These are phyloP conservation scores for Synergus japonicus DNA, from an alignment of 2,888 invertebrate species.

Conservation along the genomic window DNA sequence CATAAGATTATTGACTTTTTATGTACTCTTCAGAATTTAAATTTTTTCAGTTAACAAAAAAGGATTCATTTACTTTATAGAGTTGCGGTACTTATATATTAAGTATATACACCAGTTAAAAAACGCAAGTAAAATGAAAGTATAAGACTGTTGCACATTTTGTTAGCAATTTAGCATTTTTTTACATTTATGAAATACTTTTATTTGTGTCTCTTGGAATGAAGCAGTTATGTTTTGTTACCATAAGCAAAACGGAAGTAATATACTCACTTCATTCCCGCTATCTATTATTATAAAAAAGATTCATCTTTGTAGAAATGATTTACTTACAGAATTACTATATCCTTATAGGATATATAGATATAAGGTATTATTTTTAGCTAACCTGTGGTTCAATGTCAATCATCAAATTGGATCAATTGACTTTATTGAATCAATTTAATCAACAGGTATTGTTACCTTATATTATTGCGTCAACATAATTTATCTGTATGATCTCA, in stretches of 20 bases:
- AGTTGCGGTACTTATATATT: not conserved
- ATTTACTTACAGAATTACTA: too few relatives aligned
- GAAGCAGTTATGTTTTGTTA: not conserved
- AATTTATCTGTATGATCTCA: not conserved
- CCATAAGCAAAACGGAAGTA: not conserved
- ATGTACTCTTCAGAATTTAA: not conserved
- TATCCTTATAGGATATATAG: too few relatives aligned
- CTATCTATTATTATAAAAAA: too few relatives aligned
- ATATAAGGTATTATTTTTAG: not conserved
- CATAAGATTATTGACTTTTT: slow-evolving; percentile 21
- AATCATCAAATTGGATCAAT: not conserved
- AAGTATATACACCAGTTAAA: not conserved
- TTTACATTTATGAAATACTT: not conserved
- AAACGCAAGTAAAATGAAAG: not conserved
- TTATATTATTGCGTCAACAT: slow-evolving; percentile 12
- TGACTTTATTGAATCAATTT: not conserved
- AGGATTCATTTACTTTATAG: not conserved
- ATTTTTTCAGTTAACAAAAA: slow-evolving; percentile 8
- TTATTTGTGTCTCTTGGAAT: not conserved
- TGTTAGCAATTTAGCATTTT: not conserved
- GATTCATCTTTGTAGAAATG: too few relatives aligned
- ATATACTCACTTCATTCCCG: not conserved
- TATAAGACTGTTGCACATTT: not conserved
- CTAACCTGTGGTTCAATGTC: not conserved
- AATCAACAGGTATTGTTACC: not conserved